phyloP scores from a whole-genome alignment of 2,888 invertebrate species.

The Adelognathus sp. region DNA sequence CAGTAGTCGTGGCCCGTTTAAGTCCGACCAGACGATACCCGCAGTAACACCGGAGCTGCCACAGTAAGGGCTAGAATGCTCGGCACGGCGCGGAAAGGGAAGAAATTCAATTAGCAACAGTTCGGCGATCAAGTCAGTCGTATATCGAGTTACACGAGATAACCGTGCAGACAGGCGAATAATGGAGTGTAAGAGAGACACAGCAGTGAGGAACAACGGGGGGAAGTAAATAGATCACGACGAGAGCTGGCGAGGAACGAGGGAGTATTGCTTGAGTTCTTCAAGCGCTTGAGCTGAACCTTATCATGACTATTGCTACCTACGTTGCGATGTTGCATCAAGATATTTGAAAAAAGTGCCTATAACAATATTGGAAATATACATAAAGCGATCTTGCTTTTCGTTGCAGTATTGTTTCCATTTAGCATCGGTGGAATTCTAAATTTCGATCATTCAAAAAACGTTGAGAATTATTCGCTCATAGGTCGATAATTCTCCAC shows the following conservation, averaged over 20 bases:
- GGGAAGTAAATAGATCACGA: conserved; percentile 21
- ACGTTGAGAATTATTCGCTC: no score
- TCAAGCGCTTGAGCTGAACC: no score
- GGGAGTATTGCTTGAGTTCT: neutral
- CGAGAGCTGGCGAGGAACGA: neutral
- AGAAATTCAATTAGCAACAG: conserved; percentile 65
- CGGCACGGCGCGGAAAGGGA: conserved; percentile 36
- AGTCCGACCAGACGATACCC: conserved; percentile 35
- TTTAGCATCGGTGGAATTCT: no score
- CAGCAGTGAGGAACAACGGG: neutral
- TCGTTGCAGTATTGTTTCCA: no score
- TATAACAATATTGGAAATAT: no score
- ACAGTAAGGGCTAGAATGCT: conserved; percentile 20
- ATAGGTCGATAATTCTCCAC: no score
- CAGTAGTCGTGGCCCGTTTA: conserved; percentile 39
- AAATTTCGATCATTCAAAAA: no score
- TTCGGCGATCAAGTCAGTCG: conserved; percentile 57
- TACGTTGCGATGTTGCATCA: no score
- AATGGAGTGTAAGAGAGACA: neutral
- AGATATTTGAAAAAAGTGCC: no score
- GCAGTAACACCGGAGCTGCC: neutral
- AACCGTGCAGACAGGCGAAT: conserved; percentile 38
- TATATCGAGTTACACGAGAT: conserved; percentile 37
- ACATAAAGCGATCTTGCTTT: no score
- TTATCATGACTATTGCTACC: no score